phyloP scores from a whole-genome alignment of 2,888 invertebrate genomes.

The Chelonus formosanus region DNA sequence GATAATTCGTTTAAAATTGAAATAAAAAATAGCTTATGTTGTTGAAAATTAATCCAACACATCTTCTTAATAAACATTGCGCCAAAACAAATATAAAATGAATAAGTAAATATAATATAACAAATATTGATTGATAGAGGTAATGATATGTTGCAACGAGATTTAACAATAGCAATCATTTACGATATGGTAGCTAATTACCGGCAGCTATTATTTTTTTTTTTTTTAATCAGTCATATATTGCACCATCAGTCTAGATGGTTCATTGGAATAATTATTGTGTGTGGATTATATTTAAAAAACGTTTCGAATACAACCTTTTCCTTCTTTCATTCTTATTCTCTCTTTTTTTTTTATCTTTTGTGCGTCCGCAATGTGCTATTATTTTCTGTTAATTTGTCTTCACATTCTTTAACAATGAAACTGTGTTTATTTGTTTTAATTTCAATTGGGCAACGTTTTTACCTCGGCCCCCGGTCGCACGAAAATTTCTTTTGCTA shows the following conservation, averaged over 20 bases:
- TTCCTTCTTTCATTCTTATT: conserved; percentile 29
- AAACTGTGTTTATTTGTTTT: conserved; percentile 38
- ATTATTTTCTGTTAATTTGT: conserved; percentile 10
- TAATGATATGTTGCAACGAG: conserved; percentile 53
- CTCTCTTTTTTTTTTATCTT: conserved; percentile 15
- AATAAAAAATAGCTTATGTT: too few species aligned
- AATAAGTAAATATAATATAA: conserved; percentile 21
- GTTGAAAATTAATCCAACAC: too few species aligned
- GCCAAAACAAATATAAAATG: conserved; percentile 6
- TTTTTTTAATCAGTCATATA: conserved; percentile 28
- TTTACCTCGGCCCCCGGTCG: too few species aligned
- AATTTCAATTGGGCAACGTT: too few species aligned
- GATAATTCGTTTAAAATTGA: too few species aligned
- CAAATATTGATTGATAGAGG: conserved; percentile 32
- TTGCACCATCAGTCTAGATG: conserved; percentile 6
- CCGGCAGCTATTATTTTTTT: conserved; percentile 32
- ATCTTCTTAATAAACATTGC: conserved; percentile 2
- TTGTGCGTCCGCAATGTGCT: conserved; percentile 9
- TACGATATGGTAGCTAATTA: conserved; percentile 37
- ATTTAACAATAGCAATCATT: conserved; percentile 45
- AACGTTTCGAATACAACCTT: conserved; percentile 39
- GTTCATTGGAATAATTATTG: conserved; percentile 19
- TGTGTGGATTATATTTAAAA: conserved; percentile 11
- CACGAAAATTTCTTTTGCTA: too few species aligned
- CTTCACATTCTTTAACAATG: conserved; percentile 46